Percentiles rank a stretch among this genome's conserved stretches.
These are phyloP conservation scores for Chironomus riparius DNA, from an alignment of 2,888 invertebrate genomes.

Conservation along the genomic window DNA sequence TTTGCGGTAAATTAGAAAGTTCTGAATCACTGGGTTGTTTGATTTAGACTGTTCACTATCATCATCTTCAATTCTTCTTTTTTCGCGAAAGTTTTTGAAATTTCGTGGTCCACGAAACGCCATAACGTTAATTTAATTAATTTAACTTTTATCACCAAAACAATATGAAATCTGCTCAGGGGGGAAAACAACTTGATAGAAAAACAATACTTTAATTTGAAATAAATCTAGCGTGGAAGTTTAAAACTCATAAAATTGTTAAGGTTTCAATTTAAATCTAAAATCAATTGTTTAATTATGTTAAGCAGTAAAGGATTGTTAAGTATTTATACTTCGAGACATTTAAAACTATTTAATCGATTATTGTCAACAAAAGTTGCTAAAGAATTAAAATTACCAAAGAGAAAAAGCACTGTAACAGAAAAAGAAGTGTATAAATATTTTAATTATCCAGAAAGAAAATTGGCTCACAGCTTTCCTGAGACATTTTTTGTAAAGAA, in stretches of 20 bases:
- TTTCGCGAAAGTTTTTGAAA: background rate
- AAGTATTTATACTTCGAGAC: too few species aligned
- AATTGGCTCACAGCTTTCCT: slow-evolving; percentile 31
- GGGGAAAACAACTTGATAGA: too few species aligned
- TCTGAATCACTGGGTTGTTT: slow-evolving; percentile 35
- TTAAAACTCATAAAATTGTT: too few species aligned
- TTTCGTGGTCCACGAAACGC: background rate
- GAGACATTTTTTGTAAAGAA: slow-evolving; percentile 34
- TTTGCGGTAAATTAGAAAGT: slow-evolving; percentile 52
- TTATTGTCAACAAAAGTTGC: background rate
- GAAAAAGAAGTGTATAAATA: background rate
- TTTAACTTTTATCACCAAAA: background rate
- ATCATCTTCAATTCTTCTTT: background rate
- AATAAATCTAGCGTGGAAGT: too few species aligned
- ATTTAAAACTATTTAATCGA: background rate
- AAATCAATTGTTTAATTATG: too few species aligned
- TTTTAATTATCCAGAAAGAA: background rate
- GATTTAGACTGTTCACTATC: slow-evolving; percentile 31
- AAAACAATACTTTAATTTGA: too few species aligned
- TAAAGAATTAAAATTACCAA: background rate
- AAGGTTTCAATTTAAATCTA: too few species aligned
- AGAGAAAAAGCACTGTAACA: background rate
- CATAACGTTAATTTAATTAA: background rate
- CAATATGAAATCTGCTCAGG: too few species aligned
- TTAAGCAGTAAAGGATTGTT: background rate